Evolutionary conservation across 2,797 vertebrate genomes (phyloP).

Genomic region (Hypotaenidia philippensis): DNA sequence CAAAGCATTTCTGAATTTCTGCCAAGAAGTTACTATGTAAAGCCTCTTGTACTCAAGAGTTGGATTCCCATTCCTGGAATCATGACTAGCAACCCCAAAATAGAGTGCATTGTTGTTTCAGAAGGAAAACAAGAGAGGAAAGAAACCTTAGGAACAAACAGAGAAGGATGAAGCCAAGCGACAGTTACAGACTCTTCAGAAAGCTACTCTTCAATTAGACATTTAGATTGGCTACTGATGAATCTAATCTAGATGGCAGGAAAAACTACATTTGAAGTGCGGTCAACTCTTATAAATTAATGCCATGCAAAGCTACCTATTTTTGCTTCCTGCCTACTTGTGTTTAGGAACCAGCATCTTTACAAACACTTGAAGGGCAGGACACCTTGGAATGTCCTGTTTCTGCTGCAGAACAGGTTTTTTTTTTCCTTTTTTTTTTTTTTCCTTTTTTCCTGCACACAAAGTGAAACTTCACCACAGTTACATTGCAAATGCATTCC

Average conservation of each 20-base stretch:
- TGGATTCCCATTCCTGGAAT: constrained; percentile 77
- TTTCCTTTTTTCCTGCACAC: not conserved
- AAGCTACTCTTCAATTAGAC: constrained; percentile 37
- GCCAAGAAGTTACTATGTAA: constrained; percentile 77
- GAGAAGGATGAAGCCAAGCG: constrained; percentile 48
- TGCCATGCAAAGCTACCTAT: constrained; percentile 24
- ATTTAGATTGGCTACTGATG: constrained; percentile 19
- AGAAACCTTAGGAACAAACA: constrained; percentile 65
- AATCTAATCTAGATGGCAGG: constrained; percentile 19
- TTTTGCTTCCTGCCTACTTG: constrained; percentile 50
- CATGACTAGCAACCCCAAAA: constrained; percentile 77
- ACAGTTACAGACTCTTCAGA: constrained; percentile 59
- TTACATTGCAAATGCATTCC: not conserved
- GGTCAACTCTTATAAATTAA: constrained; percentile 27
- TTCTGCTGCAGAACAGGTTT: not conserved
- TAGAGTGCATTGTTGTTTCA: constrained; percentile 76
- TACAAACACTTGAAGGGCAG: not conserved
- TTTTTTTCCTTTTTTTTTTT: not conserved
- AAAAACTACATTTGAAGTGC: constrained; percentile 21
- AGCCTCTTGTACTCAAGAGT: constrained; percentile 73
- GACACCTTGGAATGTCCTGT: constrained; percentile 29
- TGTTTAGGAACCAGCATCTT: not conserved
- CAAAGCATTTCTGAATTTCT: constrained; percentile 76
- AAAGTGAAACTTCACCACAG: not conserved
- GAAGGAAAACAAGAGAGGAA: constrained; percentile 66